These are phyloP conservation scores for Hirudo medicinalis DNA, from an alignment of 1,140 invertebrate genomes.

Conservation along the genomic window DNA sequence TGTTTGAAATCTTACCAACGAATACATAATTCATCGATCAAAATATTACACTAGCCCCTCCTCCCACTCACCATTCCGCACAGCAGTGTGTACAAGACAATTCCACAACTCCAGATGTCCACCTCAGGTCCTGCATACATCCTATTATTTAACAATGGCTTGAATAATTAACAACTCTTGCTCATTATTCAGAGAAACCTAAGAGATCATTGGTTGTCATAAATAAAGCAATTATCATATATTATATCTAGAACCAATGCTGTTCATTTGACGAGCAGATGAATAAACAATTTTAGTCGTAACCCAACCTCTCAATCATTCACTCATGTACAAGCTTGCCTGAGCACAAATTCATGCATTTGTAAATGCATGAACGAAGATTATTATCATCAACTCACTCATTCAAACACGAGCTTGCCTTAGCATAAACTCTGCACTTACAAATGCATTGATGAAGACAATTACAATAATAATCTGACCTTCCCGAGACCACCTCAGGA, in stretches of 20 bases:
- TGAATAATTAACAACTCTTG: slow-evolving; percentile 13
- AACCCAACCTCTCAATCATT: too few relatives aligned
- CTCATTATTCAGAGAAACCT: neutral
- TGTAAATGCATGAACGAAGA: neutral
- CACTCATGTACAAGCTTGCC: too few relatives aligned
- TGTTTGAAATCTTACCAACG: too few relatives aligned
- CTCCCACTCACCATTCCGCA: slow-evolving; percentile 64
- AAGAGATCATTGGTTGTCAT: neutral
- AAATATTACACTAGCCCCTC: neutral
- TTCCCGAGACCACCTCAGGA: slow-evolving; percentile 96
- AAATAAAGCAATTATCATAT: neutral
- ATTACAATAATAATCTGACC: slow-evolving; percentile 44
- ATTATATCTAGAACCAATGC: neutral
- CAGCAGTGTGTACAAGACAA: slow-evolving; percentile 91
- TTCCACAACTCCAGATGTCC: slow-evolving; percentile 98
- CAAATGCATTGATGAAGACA: too few relatives aligned
- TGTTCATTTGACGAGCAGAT: neutral
- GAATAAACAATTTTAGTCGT: too few relatives aligned
- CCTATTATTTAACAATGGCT: slow-evolving; percentile 22
- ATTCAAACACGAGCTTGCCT: neutral
- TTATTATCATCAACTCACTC: neutral
- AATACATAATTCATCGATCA: too few relatives aligned
- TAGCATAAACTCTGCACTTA: neutral
- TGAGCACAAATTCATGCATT: too few relatives aligned
- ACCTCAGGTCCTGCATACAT: slow-evolving; percentile 91